phyloP scores from a whole-genome alignment of 2,888 invertebrate genomes.

The Ptychoptera albimana region DNA sequence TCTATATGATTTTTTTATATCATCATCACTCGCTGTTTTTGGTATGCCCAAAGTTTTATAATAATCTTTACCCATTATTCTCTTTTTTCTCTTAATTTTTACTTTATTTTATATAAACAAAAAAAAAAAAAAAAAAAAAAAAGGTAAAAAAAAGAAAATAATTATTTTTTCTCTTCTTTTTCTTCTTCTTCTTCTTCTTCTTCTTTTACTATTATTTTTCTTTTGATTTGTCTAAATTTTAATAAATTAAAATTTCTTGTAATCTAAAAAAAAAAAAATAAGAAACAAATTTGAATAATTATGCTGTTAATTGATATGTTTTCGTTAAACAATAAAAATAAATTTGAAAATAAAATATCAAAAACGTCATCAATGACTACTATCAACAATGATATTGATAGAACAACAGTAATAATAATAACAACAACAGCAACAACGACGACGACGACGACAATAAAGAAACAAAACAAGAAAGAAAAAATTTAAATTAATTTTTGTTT shows the following conservation, averaged over 20 bases:
- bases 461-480: no score
- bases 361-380: no score
- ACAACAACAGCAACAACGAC: no score
- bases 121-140: no score
- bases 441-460: no score
- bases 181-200: neutral
- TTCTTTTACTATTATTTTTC: neutral
- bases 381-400: no score
- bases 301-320: neutral
- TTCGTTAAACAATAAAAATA: neutral
- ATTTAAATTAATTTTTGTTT: no score
- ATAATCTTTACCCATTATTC: conserved; percentile 93
- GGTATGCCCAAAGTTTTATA: conserved; percentile 82
- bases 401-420: no score
- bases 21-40: conserved; percentile 83
- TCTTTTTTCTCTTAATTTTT: no score
- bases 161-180: neutral
- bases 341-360: no score
- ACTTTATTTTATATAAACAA: neutral
- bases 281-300: neutral
- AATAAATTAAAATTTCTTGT: neutral
- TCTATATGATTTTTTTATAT: conserved; percentile 93
- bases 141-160: no score
- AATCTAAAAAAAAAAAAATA: neutral
- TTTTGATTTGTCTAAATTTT: neutral